These are phyloP conservation scores for Eulimnadia texana DNA, from an alignment of 1,140 invertebrate genomes.

Conservation along the genomic window DNA sequence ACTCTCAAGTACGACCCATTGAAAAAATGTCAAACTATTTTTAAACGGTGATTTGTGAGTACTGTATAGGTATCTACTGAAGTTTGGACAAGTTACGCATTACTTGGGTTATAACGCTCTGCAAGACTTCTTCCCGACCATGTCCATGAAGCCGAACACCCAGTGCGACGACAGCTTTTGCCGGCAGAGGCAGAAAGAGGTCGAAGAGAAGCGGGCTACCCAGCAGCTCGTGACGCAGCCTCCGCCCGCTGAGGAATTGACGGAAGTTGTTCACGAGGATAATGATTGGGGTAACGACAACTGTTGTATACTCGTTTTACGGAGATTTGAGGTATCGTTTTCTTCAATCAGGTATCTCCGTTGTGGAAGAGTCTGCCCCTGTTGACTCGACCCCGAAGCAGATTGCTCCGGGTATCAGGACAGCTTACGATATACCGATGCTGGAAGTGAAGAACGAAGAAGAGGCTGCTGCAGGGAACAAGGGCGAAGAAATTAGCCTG, in stretches of 20 bases:
- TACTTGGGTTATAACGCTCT: constrained; percentile 96
- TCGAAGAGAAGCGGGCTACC: constrained; percentile 24
- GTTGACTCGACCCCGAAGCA: constrained; percentile 26
- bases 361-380: constrained; percentile 49
- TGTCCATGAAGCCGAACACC: constrained; percentile 83
- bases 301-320: neutral
- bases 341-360: constrained; percentile 40
- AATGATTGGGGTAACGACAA: constrained; percentile 73
- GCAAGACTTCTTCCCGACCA: constrained; percentile 89
- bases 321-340: neutral
- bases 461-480: constrained; percentile 23
- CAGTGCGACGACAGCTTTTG: constrained; percentile 79
- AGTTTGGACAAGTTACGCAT: constrained; percentile 75
- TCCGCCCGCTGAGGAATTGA: constrained; percentile 26
- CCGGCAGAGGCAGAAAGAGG: constrained; percentile 54
- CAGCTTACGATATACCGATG: constrained; percentile 48
- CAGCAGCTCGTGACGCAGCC: constrained; percentile 27
- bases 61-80: constrained; percentile 54
- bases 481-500: constrained; percentile 40
- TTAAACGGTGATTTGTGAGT: neutral
- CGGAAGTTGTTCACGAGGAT: constrained; percentile 58
- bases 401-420: constrained; percentile 43
- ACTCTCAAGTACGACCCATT: constrained; percentile 65
- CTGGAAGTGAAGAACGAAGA: constrained; percentile 23
- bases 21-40: neutral